Base-by-base conservation (phyloP, 2,113 vertebrate species). In the Caloenas nicobarica region DNA sequence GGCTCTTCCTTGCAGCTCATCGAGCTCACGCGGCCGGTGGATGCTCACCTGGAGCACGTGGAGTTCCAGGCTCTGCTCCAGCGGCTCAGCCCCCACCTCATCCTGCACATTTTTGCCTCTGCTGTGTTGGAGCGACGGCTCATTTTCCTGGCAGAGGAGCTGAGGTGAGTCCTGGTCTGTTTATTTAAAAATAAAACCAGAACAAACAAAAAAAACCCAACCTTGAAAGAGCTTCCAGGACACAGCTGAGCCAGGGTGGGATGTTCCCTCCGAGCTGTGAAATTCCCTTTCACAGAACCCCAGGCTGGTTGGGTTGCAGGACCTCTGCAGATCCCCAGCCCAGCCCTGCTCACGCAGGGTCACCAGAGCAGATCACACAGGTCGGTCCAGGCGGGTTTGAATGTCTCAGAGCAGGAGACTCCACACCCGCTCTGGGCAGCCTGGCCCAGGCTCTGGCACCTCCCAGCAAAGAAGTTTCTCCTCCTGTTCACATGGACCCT, bases 31-130 rank as follows among this genome's bases (percentile, higher is more conserved):
- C 98, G 99, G 21, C 99, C 99, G 4, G 73, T 99, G 96, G 99
- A 99, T 11, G 99, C 99, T 11, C 99, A 98, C 95, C 96, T 99
- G 64, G 99, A 99, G 57, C 99, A 99, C 0, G 99, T 99, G 83
- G 98, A 99, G 95, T 99, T 99, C 33, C 96, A 97, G 51, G 98
- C 96, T 11, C 97, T 99, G 33, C 98, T 99, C 60, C 48, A 81
- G 48, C 98, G 98, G 62, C 98, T 99, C 96, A 98, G 90, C 2
- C 97, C 98, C 23, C 88, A 97, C 18, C 98, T 99, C 93, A 98
- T 99, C 88, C 91, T 99, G 33, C 93, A 97, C 93, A 98, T 99
- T 95, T 99, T 99, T 4, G 98, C 98, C 19, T 98, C 99, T 0
- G 97, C 98, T 0, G 97, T 98, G 48, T 56, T 99, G 91, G 99